Evolutionary conservation across 2,888 invertebrate genomes (phyloP), one percentile per base, ranked within the genome.

Genomic region (Zootermopsis nevadensis): DNA sequence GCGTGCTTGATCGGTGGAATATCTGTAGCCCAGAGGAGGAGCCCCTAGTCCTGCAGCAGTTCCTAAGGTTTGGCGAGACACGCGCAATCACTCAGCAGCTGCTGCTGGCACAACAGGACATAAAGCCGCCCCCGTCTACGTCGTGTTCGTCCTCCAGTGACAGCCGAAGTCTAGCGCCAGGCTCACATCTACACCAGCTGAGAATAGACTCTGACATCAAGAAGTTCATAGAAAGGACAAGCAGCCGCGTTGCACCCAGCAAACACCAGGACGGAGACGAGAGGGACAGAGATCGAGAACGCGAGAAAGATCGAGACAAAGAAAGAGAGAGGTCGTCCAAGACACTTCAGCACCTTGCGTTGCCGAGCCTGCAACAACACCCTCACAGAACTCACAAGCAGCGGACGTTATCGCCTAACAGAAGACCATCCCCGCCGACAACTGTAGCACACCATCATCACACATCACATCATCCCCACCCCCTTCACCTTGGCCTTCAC

Each of bases 1-100:
- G 94, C 89, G 92, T 95, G 88, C 92, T 97, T 90, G 96, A 97
- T 92, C 94, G 95, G 92, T 97, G 97, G 97, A 94, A 94, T 88
- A 94, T 97, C 89, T 95, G 95, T 89, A 95, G 95, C 87, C 92
- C 94, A 88, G 95, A 97, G 89, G 97, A 98, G 91, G 97, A 98
- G 91, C 95, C 95, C 89, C 92, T 97, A 91, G 96, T 97, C 87
- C 92, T 98, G 86, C 97, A 97, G 89, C 97, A 98, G 91, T 97
- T 98, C 89, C 93, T 97, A 87, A 93, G 97, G 87, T 96, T 97
- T 88, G 95, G 95, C 88, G 97, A 97, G 91, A 97, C 97, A 85
- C 93, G 96, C 89, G 95, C 96, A 86, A 93, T 95, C 88, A 94
- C 95, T 86, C 94, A 94, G 87, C 93, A 91, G 90, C 92, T 89